Evolutionary conservation across 2,113 vertebrate genomes (phyloP).

Genomic region (Toxotes chatareus): DNA sequence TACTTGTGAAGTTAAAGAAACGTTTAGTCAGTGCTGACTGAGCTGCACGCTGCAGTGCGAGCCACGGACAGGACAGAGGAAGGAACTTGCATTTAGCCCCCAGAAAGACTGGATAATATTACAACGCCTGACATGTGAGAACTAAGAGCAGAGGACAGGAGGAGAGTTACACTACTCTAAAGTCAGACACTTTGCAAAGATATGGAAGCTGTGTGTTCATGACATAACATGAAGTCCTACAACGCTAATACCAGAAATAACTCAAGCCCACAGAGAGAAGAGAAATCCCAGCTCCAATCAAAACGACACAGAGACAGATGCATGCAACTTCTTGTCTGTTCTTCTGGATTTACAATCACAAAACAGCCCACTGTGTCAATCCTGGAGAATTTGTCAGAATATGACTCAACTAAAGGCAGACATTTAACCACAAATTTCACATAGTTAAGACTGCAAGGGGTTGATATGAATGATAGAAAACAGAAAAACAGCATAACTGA

Average conservation of each 20-base stretch:
- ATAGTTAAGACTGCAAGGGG: neutral
- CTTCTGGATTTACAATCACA: neutral
- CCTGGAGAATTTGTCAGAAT: neutral
- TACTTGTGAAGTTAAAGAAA: neutral
- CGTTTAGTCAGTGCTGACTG: neutral
- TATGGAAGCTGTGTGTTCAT: slow-evolving; percentile 20
- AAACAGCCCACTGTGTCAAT: neutral
- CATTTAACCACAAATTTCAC: neutral
- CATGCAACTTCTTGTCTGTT: neutral
- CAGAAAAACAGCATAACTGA: slow-evolving; percentile 20
- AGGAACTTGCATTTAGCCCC: slow-evolving; percentile 28
- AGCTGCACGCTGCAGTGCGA: slow-evolving; percentile 3
- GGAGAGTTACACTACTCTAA: slow-evolving; percentile 9
- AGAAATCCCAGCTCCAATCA: neutral
- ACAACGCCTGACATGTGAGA: slow-evolving; percentile 48
- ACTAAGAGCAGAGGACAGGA: slow-evolving; percentile 11
- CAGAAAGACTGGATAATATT: slow-evolving; percentile 31
- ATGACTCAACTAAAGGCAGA: neutral
- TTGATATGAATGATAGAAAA: neutral
- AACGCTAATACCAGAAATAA: slow-evolving; percentile 15
- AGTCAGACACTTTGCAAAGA: slow-evolving; percentile 10
- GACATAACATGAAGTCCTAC: slow-evolving; percentile 34
- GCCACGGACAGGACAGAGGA: slow-evolving; percentile 4
- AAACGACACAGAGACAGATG: neutral
- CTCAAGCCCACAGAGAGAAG: neutral